Evolutionary conservation across 2,888 invertebrate species (phyloP).

Genomic region (Stenolophus ochropezus): DNA sequence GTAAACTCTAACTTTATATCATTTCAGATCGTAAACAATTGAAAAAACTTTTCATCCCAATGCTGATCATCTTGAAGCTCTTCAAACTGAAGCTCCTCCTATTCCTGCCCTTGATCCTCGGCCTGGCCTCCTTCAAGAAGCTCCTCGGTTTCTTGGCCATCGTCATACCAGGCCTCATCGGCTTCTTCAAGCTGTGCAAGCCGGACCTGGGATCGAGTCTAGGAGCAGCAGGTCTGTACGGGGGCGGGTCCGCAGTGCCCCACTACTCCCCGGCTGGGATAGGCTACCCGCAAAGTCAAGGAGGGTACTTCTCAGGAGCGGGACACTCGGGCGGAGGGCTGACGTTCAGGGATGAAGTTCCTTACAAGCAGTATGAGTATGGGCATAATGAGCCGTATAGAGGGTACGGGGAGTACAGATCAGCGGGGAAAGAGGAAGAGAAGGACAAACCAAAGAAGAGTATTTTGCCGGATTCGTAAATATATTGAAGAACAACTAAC

Average conservation of each 20-base stretch:
- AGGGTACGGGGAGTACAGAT: slow-evolving; percentile 81
- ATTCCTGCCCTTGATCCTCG: slow-evolving; percentile 88
- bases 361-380: neutral
- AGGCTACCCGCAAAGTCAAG: slow-evolving; percentile 72
- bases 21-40: slow-evolving; percentile 85
- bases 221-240: slow-evolving; percentile 71
- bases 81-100: slow-evolving; percentile 89
- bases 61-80: slow-evolving; percentile 86
- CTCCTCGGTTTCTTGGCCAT: slow-evolving; percentile 87
- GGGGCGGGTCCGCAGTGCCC: slow-evolving; percentile 74
- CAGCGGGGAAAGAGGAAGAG: slow-evolving; percentile 71
- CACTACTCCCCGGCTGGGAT: slow-evolving; percentile 86
- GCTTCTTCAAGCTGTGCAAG: slow-evolving; percentile 89
- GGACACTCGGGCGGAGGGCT: slow-evolving; percentile 74
- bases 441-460: slow-evolving; percentile 71
- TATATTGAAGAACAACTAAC: too few relatives aligned
- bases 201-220: slow-evolving; percentile 79
- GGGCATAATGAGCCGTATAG: slow-evolving; percentile 83
- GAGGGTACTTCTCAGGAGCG: slow-evolving; percentile 64
- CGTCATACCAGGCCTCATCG: slow-evolving; percentile 87
- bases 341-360: slow-evolving; percentile 78
- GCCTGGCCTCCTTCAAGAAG: slow-evolving; percentile 89
- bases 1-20: neutral
- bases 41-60: slow-evolving; percentile 88
- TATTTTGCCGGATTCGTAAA: slow-evolving; percentile 72